Evolutionary conservation across 2,113 vertebrate genomes (phyloP), one percentile per base, ranked within the genome.

Genomic region (Gymnocephalus cernua): DNA sequence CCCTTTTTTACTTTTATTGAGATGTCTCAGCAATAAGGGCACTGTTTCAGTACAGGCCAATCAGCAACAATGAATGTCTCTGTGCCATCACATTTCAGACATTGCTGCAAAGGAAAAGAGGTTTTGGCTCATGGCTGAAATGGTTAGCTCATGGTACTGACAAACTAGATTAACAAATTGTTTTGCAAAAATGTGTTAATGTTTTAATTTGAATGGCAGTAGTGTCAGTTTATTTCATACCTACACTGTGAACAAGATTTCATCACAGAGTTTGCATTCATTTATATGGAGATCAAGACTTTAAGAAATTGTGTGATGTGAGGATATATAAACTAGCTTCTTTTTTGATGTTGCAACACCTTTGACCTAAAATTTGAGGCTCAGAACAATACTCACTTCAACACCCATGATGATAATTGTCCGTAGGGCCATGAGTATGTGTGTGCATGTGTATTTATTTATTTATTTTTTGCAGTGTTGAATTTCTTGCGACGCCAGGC

Each of bases 1-100:
- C 70, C 83, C 79, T 71, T 85, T 88, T 86, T 92, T 80, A 80
- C 79, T 93, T 93, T 93, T 93, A 93, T 92, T 89, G 91, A 87
- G 83, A 91, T 80, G 86, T 91, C 79, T 76, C 84, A 86, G 92
- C 89, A 93, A 94, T 91, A 93, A 91, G 82, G 59, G 89, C 80
- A 88, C 86, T 94, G 92, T 94, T 94, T 92, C 87, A 88, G 65
- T 75, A 90, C 90, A 58, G 82, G 25, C 56, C 68, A 35, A 6
- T 50, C 54, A 45, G 41, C 85, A 66, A 93, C 92, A 95, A 92
- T 93, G 91, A 78, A 21, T 13, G 64, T 81, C 91, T 93, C 84
- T 94, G 86, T 91, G 82, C 80, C 81, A 77, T 83, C 85, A 70
- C 81, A 66, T 80, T 79, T 84, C 70, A 79, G 78, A 84, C 73